Evolutionary conservation across 2,113 vertebrate species (phyloP), one percentile per base, ranked within the genome.

Genomic region (Pipa parva): DNA sequence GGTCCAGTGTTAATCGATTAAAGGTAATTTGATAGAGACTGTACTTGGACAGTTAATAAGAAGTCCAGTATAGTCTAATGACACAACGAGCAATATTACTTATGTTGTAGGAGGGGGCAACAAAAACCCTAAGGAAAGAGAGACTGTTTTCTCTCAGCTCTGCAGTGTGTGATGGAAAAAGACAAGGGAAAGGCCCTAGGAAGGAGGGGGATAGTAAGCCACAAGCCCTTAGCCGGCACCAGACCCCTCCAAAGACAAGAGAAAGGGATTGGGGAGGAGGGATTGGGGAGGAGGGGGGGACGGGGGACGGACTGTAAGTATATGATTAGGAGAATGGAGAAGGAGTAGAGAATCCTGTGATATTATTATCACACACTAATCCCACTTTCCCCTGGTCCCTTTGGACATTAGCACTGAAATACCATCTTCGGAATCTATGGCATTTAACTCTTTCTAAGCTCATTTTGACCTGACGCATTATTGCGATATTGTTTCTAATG

Each of bases 121-220:
- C n/a, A n/a, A 9, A 12, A 72, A 73, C 60, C 59, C 72, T 71
- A 63, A 75, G 13, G n/a, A 72, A 73, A 59, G 54, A 70, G 73
- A 57, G 74, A 86, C 88, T 88, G 87, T 77, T 89, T 90, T 88
- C 85, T 83, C 76, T 90, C 88, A 88, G 76, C 67, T 63, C 39
- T 72, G 50, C 70, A 73, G 67, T 79, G 70, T 63, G 55, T 72
- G 77, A 87, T 72, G 80, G 64, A 77, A 81, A 78, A 54, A 69
- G 86, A 87, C 86, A 71, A 76, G 81, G 80, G 84, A 84, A 87
- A 86, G 84, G 83, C 76, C 55, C 58, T 70, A 54, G 75, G 76
- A 79, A 83, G 82, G 79, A 84, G 82, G 78, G 76, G 80, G 83
- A 79, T 71, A 80, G 39, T 46, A 78, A 72, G 77, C 61, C 75